Percentiles rank a stretch among this genome's conserved stretches.
Evolutionary conservation across 1,140 invertebrate species (phyloP).

Genomic region (Danaus plexippus): DNA sequence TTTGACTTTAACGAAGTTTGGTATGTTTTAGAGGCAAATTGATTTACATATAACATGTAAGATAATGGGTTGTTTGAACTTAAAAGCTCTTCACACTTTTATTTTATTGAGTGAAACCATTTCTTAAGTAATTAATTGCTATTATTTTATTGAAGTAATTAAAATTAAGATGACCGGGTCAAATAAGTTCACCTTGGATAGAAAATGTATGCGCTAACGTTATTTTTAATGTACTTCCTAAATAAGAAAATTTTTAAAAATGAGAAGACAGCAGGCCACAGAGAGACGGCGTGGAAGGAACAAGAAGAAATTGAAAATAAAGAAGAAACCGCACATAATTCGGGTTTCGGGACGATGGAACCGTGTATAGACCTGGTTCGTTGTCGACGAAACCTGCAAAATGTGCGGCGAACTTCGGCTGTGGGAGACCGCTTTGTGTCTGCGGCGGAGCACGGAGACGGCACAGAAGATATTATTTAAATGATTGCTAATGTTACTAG

Average conservation of each 20-base stretch:
- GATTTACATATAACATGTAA: no score
- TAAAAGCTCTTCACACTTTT: slow-evolving; percentile 7
- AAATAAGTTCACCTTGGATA: not conserved
- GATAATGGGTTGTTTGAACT: no score
- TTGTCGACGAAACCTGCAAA: slow-evolving; percentile 94
- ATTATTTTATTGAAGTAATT: no score
- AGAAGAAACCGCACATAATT: slow-evolving; percentile 72
- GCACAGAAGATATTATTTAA: no score
- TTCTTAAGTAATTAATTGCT: slow-evolving; percentile 17
- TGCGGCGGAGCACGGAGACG: no score
- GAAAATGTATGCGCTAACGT: no score
- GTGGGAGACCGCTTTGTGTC: no score
- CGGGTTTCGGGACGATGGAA: slow-evolving; percentile 86
- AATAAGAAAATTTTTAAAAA: not conserved
- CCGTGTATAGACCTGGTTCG: slow-evolving; percentile 82
- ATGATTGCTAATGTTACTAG: no score
- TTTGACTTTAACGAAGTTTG: no score
- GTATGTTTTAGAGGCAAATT: no score
- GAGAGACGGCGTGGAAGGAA: slow-evolving; percentile 15
- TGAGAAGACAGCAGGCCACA: slow-evolving; percentile 10
- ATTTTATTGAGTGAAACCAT: slow-evolving; percentile 15
- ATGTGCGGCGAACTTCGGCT: slow-evolving; percentile 72
- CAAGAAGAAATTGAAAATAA: slow-evolving; percentile 11
- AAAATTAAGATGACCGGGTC: slow-evolving; percentile 15
- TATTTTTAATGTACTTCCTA: no score